phyloP scores from a whole-genome alignment of 2,888 invertebrate species.

The Nemoura dubitans region DNA sequence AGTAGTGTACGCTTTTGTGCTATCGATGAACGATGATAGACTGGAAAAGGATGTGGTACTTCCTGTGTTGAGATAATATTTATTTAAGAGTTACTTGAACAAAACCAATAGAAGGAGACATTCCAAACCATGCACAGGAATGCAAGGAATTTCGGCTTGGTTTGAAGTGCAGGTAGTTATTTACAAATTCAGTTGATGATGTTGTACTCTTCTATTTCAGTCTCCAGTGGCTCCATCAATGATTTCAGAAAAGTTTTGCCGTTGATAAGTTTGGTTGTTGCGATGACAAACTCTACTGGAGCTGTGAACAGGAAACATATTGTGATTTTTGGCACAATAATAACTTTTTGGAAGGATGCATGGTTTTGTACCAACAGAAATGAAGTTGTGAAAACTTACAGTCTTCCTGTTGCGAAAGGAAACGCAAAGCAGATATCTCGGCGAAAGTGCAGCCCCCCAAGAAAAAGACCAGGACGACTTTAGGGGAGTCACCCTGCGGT shows the following conservation, averaged over 20 bases:
- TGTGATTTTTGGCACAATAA: neutral
- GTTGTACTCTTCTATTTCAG: conserved; percentile 32
- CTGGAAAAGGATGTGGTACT: neutral
- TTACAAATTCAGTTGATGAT: neutral
- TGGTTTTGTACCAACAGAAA: neutral
- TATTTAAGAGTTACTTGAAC: neutral
- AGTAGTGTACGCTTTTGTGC: too few relatives aligned
- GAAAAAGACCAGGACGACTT: conserved; percentile 90
- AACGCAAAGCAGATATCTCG: conserved; percentile 75
- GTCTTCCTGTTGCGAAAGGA: conserved; percentile 66
- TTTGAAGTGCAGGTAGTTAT: neutral
- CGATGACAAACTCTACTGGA: conserved; percentile 88
- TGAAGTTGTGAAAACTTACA: conserved; percentile 56
- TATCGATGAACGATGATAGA: too few relatives aligned
- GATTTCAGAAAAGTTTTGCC: conserved; percentile 85
- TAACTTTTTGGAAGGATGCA: neutral
- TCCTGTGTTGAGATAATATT: conserved; percentile 19
- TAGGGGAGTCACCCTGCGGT: conserved; percentile 68
- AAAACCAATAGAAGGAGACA: too few relatives aligned
- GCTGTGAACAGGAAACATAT: conserved; percentile 59
- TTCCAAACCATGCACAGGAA: neutral
- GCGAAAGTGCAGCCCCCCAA: conserved; percentile 97
- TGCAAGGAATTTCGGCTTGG: neutral
- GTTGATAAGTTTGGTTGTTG: conserved; percentile 92
- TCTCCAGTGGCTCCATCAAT: conserved; percentile 66